Percentiles rank a stretch among this genome's conserved stretches.
Conservation (phyloP, 2,113 vertebrate species). For the Naja naja region DNA sequence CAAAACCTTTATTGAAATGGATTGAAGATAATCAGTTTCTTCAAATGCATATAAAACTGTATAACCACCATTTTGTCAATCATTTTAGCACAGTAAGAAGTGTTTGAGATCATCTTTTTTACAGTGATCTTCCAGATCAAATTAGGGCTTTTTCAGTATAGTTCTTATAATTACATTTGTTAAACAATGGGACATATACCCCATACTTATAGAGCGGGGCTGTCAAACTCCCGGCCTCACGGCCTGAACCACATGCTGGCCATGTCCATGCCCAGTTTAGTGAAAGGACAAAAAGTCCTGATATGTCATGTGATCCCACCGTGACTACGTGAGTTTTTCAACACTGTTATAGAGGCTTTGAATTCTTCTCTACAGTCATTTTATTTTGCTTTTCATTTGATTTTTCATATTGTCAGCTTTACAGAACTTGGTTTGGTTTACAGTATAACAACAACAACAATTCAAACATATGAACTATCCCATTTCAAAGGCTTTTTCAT, state of each 20-base stretch:
- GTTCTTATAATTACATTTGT: background rate
- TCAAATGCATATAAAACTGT: background rate
- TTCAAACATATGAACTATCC: background rate
- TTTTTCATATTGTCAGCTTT: background rate
- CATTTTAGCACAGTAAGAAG: background rate
- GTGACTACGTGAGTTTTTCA: too few species aligned
- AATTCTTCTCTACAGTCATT: background rate
- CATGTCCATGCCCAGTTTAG: too few species aligned
- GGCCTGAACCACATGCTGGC: too few species aligned
- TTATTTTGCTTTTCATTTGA: background rate
- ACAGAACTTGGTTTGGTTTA: background rate
- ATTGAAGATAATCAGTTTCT: background rate
- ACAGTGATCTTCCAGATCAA: background rate
- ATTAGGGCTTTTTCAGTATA: background rate
- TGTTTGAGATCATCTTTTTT: background rate
- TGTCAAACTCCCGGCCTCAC: too few species aligned
- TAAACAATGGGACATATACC: background rate
- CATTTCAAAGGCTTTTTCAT: background rate
- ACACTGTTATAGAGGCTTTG: background rate
- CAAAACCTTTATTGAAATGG: background rate
- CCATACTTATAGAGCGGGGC: background rate
- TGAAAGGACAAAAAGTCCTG: too few species aligned
- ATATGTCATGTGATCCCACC: too few species aligned
- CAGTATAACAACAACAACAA: background rate
- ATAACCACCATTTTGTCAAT: background rate